Base-by-base conservation (phyloP, 2,888 invertebrate species). In the Gymnosoma rotundatum region DNA sequence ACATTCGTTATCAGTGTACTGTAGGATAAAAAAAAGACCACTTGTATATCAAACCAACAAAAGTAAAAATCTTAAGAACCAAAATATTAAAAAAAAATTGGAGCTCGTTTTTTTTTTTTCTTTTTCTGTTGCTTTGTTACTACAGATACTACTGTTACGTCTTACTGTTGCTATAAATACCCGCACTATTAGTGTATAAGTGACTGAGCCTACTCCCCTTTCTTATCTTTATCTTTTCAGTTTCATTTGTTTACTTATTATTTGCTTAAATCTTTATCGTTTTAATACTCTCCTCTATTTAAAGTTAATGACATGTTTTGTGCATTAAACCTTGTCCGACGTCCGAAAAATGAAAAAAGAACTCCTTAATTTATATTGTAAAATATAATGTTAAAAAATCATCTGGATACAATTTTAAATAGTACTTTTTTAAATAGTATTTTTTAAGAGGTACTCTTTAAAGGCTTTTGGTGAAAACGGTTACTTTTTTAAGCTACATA, bases 221-320 rank as follows among this genome's bases (percentile, higher is more conserved):
- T 60, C 78, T 74, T 84, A 78, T 78, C 81, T 84, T 54, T 67
- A 74, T 81, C 81, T 54, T 74, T 84, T 81, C 64, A 81, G 78
- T 84, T 85, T 81, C 82, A 80, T 81, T 86, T 86, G 83, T 83
- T 86, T 81, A 83, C 81, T 83, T 83, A 82, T 82, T 85, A 81
- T 83, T 86, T 86, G 83, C 83, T 86, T 76, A 83, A 85, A 86
- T 86, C 85, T 83, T 85, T 86, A 86, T 86, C 85, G 80, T 83
- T 66, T 75, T 75, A 73, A 66, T 73, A 48, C 50, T 16, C 50
- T 48, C 16, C 69, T 16, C 50, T 38, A 52, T 45, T 14, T 0
- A 9, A 36, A 42, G 6, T 50, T 25, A 32, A 48, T 14, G 32
- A 42, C 21, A 78, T n/a, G 4, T 52, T 63, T 6, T n/a, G 25